These are phyloP conservation scores for Bombus vancouverensis DNA, from an alignment of 1,140 invertebrate genomes.

Conservation along the genomic window DNA sequence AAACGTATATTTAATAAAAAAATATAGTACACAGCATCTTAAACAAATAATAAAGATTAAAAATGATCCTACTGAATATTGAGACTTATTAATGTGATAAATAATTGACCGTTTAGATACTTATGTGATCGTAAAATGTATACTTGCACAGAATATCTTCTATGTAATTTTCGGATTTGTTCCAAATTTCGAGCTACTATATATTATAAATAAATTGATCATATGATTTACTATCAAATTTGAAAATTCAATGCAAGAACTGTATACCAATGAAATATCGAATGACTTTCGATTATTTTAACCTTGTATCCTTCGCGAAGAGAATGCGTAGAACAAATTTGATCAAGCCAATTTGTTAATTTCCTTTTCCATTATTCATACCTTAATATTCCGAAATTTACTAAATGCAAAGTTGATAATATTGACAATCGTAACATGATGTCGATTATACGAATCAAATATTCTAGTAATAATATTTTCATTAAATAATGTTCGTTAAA, in stretches of 20 bases:
- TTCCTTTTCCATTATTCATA: background rate
- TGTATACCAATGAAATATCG: constrained; percentile 6
- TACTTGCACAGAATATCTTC: background rate
- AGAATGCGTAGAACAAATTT: background rate
- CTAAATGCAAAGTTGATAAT: background rate
- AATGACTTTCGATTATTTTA: constrained; percentile 18
- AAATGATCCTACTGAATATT: too few species aligned
- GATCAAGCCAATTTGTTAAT: background rate
- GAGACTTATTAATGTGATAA: too few species aligned
- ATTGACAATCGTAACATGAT: constrained; percentile 13
- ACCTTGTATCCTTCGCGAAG: background rate
- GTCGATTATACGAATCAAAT: constrained; percentile 52
- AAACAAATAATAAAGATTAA: too few species aligned
- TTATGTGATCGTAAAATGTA: background rate
- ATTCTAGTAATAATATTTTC: constrained; percentile 42
- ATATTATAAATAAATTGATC: background rate
- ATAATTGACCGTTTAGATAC: too few species aligned
- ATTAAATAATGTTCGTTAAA: background rate
- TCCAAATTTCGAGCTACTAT: background rate
- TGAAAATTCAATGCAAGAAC: background rate
- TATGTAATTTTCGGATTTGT: background rate
- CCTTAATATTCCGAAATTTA: background rate
- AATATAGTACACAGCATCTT: too few species aligned
- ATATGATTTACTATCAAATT: background rate
- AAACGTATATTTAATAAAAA: too few species aligned